Conservation (phyloP, 2,888 invertebrate species). For the Cataglyphis altisquamis region DNA sequence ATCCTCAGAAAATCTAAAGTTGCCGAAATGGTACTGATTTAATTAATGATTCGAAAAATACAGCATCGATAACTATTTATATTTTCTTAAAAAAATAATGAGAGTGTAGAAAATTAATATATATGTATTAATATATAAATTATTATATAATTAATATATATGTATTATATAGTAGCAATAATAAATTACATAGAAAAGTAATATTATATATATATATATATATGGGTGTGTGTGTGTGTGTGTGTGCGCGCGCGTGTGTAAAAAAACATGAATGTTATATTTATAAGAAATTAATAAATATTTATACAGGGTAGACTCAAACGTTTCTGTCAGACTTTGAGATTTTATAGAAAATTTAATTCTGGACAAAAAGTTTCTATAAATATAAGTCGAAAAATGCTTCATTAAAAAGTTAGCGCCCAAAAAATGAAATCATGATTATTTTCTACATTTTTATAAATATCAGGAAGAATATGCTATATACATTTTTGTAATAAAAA, state of each 20-base stretch:
- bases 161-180: not conserved
- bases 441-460: too few relatives aligned
- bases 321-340: too few relatives aligned
- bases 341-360: too few relatives aligned
- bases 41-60: conserved; percentile 23
- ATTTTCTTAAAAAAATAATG: not conserved
- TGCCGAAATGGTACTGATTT: conserved; percentile 1
- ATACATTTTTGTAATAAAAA: too few relatives aligned
- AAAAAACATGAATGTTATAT: not conserved
- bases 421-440: too few relatives aligned
- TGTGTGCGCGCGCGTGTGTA: too few relatives aligned
- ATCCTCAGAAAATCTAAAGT: conserved; percentile 29
- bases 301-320: too few relatives aligned
- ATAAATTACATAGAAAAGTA: not conserved
- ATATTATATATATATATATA: not conserved
- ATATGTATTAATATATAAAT: not conserved
- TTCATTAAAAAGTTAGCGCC: too few relatives aligned
- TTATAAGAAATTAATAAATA: conserved; percentile 8
- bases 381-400: too few relatives aligned
- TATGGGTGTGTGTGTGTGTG: too few relatives aligned
- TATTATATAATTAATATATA: not conserved
- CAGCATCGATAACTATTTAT: not conserved
- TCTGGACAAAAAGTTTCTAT: too few relatives aligned
- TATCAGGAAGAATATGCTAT: too few relatives aligned
- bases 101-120: not conserved